Evolutionary conservation across 1,140 invertebrate genomes (phyloP).

Genomic region (Neelides sp.): DNA sequence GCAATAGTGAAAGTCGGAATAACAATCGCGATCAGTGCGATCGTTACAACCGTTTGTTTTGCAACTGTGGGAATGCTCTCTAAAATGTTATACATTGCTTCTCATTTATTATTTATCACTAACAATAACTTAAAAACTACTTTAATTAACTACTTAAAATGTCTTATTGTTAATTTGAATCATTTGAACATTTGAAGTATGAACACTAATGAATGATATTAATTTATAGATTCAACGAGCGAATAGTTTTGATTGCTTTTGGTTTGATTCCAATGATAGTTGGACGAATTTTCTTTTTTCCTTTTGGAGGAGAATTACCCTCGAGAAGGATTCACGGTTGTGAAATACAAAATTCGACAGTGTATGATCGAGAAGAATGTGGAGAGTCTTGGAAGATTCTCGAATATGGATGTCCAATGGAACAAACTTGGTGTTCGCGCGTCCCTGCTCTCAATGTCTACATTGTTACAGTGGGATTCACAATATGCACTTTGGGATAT

Average conservation of each 20-base stretch:
- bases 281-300: slow-evolving; percentile 58
- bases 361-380: slow-evolving; percentile 37
- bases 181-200: no score
- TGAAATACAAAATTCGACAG: slow-evolving; percentile 5
- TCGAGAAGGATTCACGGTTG: slow-evolving; percentile 24
- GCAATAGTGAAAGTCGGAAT: slow-evolving; percentile 69
- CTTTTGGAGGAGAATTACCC: slow-evolving; percentile 49
- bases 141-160: no score
- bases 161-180: no score
- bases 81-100: no score
- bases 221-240: slow-evolving; percentile 56
- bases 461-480: slow-evolving; percentile 65
- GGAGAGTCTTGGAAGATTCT: slow-evolving; percentile 12
- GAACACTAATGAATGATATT: no score
- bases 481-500: slow-evolving; percentile 63
- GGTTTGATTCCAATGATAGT: slow-evolving; percentile 66
- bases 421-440: slow-evolving; percentile 62
- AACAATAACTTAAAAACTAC: no score
- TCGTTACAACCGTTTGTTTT: slow-evolving; percentile 57
- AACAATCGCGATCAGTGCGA: slow-evolving; percentile 60
- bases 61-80: no score
- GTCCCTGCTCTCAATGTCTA: slow-evolving; percentile 59
- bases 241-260: slow-evolving; percentile 59
- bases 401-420: slow-evolving; percentile 36
- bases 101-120: no score